Conservation (phyloP, 1,140 invertebrate genomes). For the Drosophila ogumai region DNA sequence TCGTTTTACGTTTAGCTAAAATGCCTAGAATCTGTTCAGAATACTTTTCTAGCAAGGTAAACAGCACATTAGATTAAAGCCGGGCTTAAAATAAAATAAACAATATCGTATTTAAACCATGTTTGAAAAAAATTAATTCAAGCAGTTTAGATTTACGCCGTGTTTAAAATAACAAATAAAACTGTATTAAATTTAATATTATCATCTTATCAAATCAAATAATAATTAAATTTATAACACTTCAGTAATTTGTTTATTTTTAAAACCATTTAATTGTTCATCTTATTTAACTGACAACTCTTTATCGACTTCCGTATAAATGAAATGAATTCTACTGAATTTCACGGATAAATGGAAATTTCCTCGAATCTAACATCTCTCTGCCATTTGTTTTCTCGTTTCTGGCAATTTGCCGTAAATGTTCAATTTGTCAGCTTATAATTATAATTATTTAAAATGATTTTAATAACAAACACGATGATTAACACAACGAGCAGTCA, state of each 20-base stretch:
- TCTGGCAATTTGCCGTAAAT: slow-evolving; percentile 27
- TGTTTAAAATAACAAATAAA: neutral
- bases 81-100: neutral
- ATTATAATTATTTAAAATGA: slow-evolving; percentile 64
- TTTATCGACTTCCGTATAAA: neutral
- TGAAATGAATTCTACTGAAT: slow-evolving; percentile 3
- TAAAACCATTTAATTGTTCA: neutral
- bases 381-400: slow-evolving; percentile 13
- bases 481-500: slow-evolving; percentile 52
- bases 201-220: neutral
- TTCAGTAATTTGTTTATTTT: neutral
- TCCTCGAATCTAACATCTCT: slow-evolving; percentile 6
- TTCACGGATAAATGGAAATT: slow-evolving; percentile 22
- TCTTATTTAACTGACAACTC: neutral
- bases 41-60: slow-evolving; percentile 4
- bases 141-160: too few relatives aligned
- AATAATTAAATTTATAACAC: neutral
- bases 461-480: slow-evolving; percentile 62
- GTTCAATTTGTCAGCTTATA: slow-evolving; percentile 35
- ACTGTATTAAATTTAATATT: neutral
- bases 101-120: neutral
- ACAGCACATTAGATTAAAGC: neutral
- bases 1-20: neutral
- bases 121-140: neutral
- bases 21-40: neutral